Evolutionary conservation across 2,888 invertebrate species (phyloP), one percentile per base, ranked within the genome.

Genomic region (Aphidius colemani): DNA sequence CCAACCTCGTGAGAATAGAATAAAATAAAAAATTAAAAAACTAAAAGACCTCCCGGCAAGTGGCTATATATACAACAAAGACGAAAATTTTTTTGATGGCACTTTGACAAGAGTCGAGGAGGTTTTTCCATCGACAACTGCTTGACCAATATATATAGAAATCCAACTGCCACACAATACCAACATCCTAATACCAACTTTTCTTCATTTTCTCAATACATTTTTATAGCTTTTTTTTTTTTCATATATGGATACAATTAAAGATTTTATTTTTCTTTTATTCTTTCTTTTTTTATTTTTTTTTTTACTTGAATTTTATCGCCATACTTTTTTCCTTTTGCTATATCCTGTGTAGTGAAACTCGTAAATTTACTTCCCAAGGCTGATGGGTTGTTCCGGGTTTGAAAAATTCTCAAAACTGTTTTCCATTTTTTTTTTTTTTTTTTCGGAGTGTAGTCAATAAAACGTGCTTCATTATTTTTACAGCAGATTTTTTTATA

Each of bases 41-140:
- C 30, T 30, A 51, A 43, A 43, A 44, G 69, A 68, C 69, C 69
- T 67, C 66, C 68, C 66, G 64, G 68, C 64, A 67, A 68, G 69
- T 67, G 63, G 65, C 13, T 13, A 13, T 13, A 13, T 13, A 63
- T 64, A 65, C 5, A 30, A 30, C 30, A 30, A 30, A 30, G 30
- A 65, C 55, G 50, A 50, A 30, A 56, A 55, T 48, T 30, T 18
- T 18, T 53, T 53, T 46, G 11, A 61, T 40, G 61, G 10, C 53
- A 46, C n/a, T 46, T 48, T 9, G 49, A 62, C 59, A 64, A 60
- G 40, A 45, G 53, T 55, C 55, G 56, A 59, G 18, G 53, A 45
- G 48, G 46, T 8, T 59, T 55, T 62, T 49, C 1, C 30, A 30
- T 30, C 30, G 30, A 30, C 30, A 30, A 30, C 1, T 30, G 30